These are phyloP conservation scores for Stomatorhinus ivindoensis DNA, from an alignment of 2,113 vertebrate genomes.

Conservation along the genomic window DNA sequence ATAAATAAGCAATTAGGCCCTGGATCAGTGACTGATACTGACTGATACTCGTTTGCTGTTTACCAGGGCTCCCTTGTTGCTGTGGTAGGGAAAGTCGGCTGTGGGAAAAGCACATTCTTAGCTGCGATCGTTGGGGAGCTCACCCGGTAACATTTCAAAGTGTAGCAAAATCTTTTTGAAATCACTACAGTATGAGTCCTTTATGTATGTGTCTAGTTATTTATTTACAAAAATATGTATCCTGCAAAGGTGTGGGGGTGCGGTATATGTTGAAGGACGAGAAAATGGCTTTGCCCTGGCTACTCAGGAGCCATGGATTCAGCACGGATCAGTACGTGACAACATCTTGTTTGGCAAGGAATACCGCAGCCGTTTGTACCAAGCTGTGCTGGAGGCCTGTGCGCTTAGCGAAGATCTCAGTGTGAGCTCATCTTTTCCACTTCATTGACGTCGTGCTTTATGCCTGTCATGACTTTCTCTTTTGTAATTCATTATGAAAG, in stretches of 20 bases:
- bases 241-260: constrained; percentile 64
- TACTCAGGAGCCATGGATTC: constrained; percentile 92
- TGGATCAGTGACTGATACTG: constrained; percentile 19
- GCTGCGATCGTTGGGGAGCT: constrained; percentile 86
- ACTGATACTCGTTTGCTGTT: constrained; percentile 1
- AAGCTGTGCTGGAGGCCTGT: constrained; percentile 79
- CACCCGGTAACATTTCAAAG: constrained; percentile 62
- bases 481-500: not conserved
- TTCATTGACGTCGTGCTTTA: not conserved
- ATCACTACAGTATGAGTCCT: not conserved
- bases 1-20: not conserved
- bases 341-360: constrained; percentile 88
- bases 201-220: not conserved
- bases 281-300: constrained; percentile 79
- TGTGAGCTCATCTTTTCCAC: constrained; percentile 51
- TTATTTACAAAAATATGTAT: constrained; percentile 4
- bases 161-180: not conserved
- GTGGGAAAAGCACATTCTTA: constrained; percentile 86
- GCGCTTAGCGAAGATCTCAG: constrained; percentile 80
- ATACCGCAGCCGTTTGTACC: constrained; percentile 70
- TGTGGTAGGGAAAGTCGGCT: constrained; percentile 87
- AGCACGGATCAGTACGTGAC: constrained; percentile 82
- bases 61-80: constrained; percentile 77
- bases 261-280: constrained; percentile 63
- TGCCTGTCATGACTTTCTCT: not conserved